Evolutionary conservation across 2,113 vertebrate species (phyloP), one percentile per base, ranked within the genome.

Genomic region (Triplophysa siluroides): DNA sequence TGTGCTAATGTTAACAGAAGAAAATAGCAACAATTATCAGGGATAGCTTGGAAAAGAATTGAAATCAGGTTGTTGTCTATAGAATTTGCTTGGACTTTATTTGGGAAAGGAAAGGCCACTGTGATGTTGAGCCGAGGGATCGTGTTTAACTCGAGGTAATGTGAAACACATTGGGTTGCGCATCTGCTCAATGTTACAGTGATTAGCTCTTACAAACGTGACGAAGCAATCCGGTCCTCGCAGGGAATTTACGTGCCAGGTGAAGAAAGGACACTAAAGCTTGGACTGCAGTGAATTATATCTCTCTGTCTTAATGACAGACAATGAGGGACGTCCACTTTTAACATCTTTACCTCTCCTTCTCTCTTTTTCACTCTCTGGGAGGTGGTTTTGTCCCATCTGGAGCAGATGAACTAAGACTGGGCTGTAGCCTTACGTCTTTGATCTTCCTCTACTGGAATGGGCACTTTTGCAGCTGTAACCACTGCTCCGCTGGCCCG

Each of bases 391-490:
- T 86, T 76, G 85, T 87, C 92, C 90, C 96, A 98, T 98, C 95
- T 98, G 96, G 95, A 95, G 89, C 88, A 91, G 89, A 95, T 97
- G 94, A 95, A 95, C 91, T 94, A 92, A 92, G 92, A 93, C 92
- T 95, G 92, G 91, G 86, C 86, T 93, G 94, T 93, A 93, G 93
- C 94, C 90, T 90, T 83, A 38, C 92, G 88, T 81, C 85, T 85
- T 85, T 85, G 78, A 85, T 83, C 81, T 76, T 85, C 83, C 83
- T 79, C 80, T 85, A 71, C 80, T 82, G 77, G 83, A 81, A 82
- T 69, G 80, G 79, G 76, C 77, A 82, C 65, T 67, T 73, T 77
- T 85, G 83, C 83, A 85, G 80, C 83, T 84, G 80, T 78, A 84
- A 84, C 83, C 83, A 79, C 80, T 81, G 66, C 76, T 76, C 76